Evolutionary conservation across 2,888 invertebrate genomes (phyloP).

Genomic region (Theretra japonica): DNA sequence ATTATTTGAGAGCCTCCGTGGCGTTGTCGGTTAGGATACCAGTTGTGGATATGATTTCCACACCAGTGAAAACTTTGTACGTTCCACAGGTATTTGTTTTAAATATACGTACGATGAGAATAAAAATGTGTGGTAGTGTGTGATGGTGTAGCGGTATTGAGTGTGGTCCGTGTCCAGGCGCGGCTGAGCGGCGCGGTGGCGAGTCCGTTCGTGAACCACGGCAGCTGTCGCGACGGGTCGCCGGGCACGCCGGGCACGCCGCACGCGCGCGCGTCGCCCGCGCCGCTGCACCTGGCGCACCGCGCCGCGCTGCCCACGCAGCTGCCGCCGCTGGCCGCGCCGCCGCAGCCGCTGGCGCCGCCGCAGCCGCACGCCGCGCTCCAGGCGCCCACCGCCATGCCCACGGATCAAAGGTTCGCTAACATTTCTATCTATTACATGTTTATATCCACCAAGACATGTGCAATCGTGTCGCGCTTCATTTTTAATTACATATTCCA

Average conservation of each 20-base stretch:
- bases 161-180: conserved; percentile 37
- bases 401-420: conserved; percentile 29
- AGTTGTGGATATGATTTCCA: no score
- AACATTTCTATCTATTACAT: neutral
- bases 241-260: conserved; percentile 76
- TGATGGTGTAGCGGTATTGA: no score
- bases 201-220: conserved; percentile 84
- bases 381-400: conserved; percentile 71
- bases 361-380: conserved; percentile 72
- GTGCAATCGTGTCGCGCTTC: no score
- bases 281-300: conserved; percentile 46
- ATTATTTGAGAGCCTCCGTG: no score
- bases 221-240: conserved; percentile 51
- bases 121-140: no score
- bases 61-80: no score
- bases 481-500: no score
- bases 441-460: neutral
- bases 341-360: conserved; percentile 69
- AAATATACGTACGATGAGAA: no score
- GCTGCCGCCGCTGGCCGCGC: conserved; percentile 52
- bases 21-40: no score
- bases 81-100: no score
- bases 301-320: conserved; percentile 63
- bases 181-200: conserved; percentile 75
- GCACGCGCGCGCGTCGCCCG: conserved; percentile 72